These are phyloP conservation scores for human DNA, from an alignment of 2,113 vertebrate species.

Conservation along the genomic window DNA sequence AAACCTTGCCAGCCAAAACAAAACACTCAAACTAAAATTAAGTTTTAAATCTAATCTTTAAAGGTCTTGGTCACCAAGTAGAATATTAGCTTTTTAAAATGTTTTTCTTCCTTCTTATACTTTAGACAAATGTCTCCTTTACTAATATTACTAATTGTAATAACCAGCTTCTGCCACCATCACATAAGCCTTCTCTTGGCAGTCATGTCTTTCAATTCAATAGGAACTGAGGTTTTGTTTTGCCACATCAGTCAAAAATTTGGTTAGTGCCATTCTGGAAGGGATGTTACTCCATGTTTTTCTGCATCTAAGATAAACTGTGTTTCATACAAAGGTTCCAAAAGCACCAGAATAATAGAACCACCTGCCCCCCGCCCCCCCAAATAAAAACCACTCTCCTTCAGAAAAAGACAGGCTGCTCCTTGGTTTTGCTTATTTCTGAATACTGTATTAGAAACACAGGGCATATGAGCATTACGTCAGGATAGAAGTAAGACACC, in stretches of 20 bases:
- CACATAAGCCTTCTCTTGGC: neutral
- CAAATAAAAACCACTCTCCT: constrained; percentile 22
- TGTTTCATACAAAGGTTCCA: constrained; percentile 21
- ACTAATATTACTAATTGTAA: neutral
- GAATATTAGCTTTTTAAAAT: neutral
- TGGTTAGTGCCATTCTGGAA: constrained; percentile 53
- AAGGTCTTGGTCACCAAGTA: neutral
- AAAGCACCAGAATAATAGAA: neutral
- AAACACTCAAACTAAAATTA: neutral
- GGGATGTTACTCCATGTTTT: constrained; percentile 60
- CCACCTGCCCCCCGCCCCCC: neutral
- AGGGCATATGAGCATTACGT: neutral
- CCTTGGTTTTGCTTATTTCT: constrained; percentile 74
- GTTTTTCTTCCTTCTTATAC: neutral
- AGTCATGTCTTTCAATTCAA: neutral
- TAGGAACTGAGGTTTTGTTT: neutral
- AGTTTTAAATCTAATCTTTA: constrained; percentile 25
- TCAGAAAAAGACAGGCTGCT: constrained; percentile 32
- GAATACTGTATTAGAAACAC: constrained; percentile 63
- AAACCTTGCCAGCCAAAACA: constrained; percentile 38
- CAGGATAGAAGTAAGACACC: constrained; percentile 43
- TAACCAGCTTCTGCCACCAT: neutral
- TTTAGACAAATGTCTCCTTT: neutral
- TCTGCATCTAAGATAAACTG: constrained; percentile 29
- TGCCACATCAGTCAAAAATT: neutral